These are phyloP conservation scores for Lordiphosa andalusiaca DNA, from an alignment of 2,888 invertebrate species.

Conservation along the genomic window DNA sequence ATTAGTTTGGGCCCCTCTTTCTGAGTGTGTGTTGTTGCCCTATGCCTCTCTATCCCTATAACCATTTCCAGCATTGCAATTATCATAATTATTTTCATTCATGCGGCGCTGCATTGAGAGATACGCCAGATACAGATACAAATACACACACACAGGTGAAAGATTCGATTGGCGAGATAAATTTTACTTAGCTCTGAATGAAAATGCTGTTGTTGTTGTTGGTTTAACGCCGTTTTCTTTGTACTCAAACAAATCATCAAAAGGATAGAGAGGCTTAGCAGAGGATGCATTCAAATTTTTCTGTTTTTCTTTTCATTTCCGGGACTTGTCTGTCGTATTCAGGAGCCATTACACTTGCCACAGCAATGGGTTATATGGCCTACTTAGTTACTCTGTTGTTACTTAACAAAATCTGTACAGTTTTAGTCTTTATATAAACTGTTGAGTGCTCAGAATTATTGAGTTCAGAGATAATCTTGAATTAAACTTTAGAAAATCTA, in stretches of 20 bases:
- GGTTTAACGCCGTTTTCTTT: slow-evolving; percentile 51
- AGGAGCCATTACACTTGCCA: slow-evolving; percentile 11
- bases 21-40: neutral
- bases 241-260: slow-evolving; percentile 13
- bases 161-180: slow-evolving; percentile 59
- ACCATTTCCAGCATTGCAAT: slow-evolving; percentile 50
- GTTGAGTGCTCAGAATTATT: too few relatives aligned
- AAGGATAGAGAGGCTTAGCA: slow-evolving; percentile 6
- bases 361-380: too few relatives aligned
- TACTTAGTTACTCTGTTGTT: too few relatives aligned
- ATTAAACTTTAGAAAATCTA: too few relatives aligned
- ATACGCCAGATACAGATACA: slow-evolving; percentile 4
- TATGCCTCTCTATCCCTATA: slow-evolving; percentile 11
- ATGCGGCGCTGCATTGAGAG: slow-evolving; percentile 57
- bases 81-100: slow-evolving; percentile 72
- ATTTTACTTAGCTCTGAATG: slow-evolving; percentile 34
- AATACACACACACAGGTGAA: neutral
- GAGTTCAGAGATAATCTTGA: too few relatives aligned
- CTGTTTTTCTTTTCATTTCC: slow-evolving; percentile 39
- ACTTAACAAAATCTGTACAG: too few relatives aligned
- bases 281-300: slow-evolving; percentile 44
- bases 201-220: slow-evolving; percentile 38
- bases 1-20: slow-evolving; percentile 48
- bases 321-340: slow-evolving; percentile 31
- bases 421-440: too few relatives aligned